Evolutionary conservation across 2,888 invertebrate species (phyloP).

Genomic region (Hypomecis atomaria): DNA sequence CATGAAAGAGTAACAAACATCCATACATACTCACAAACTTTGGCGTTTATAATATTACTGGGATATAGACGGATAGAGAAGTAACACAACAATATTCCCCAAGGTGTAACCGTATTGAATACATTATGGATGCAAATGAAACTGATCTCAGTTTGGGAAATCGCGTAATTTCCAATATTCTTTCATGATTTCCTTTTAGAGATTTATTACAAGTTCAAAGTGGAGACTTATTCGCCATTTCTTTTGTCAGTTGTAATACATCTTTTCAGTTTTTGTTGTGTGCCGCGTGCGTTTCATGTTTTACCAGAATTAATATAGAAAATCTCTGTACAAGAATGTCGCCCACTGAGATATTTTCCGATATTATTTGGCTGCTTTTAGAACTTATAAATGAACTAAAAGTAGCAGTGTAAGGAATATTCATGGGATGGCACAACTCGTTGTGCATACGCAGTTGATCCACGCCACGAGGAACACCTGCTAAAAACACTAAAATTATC

Average conservation of each 20-base stretch:
- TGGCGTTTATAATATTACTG: too few species aligned
- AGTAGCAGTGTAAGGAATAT: too few species aligned
- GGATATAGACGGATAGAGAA: too few species aligned
- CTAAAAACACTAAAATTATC: too few species aligned
- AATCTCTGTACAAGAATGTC: background rate
- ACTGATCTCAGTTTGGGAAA: constrained; percentile 24
- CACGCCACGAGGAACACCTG: too few species aligned
- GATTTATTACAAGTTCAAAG: constrained; percentile 18
- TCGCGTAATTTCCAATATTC: constrained; percentile 27
- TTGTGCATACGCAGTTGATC: too few species aligned
- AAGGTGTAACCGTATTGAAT: constrained; percentile 2
- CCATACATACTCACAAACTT: too few species aligned
- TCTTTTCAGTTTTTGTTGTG: background rate
- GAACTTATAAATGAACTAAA: too few species aligned
- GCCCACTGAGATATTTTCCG: too few species aligned
- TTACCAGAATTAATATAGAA: background rate
- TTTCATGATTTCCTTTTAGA: constrained; percentile 9
- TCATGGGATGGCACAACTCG: too few species aligned
- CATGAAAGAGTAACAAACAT: too few species aligned
- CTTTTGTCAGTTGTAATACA: background rate
- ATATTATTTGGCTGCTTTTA: too few species aligned
- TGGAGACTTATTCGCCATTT: background rate
- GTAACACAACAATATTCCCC: constrained; percentile 17
- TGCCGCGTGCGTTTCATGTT: constrained; percentile 1
- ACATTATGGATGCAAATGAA: constrained; percentile 28